phyloP scores from a whole-genome alignment of 2,888 invertebrate genomes.

The Brenthis ino region DNA sequence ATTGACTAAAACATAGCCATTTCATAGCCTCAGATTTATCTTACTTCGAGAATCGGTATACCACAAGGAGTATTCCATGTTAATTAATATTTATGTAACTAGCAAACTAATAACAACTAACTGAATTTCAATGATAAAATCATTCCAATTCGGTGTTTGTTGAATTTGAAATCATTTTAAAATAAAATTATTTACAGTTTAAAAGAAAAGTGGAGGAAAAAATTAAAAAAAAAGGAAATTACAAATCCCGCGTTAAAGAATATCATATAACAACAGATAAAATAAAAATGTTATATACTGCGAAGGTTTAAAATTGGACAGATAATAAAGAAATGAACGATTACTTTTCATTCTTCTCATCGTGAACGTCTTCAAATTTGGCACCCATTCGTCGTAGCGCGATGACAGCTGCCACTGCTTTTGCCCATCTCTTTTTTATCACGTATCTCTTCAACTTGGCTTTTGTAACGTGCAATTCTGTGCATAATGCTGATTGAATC shows the following conservation, averaged over 20 bases:
- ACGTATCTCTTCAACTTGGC: conserved; percentile 93
- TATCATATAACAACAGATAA: no score
- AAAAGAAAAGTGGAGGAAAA: no score
- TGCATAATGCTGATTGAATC: conserved; percentile 83
- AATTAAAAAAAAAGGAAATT: no score
- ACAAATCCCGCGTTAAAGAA: no score
- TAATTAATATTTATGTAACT: conserved; percentile 7
- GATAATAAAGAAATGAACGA: not conserved
- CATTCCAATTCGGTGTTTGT: no score
- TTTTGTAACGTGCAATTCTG: conserved; percentile 88
- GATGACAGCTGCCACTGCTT: conserved; percentile 93
- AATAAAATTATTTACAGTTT: no score
- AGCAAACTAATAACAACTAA: not conserved
- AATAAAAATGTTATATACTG: no score
- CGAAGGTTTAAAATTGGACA: no score
- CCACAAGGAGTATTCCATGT: conserved; percentile 24
- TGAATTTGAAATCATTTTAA: no score
- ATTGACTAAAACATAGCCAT: conserved; percentile 4
- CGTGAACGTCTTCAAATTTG: conserved; percentile 80
- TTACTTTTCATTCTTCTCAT: conserved; percentile 41
- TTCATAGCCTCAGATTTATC: conserved; percentile 15
- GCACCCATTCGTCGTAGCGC: conserved; percentile 94
- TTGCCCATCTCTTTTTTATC: conserved; percentile 94
- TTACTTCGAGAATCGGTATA: conserved; percentile 22
- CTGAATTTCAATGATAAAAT: no score